Base-by-base conservation (phyloP, 2,113 vertebrate genomes). In the Genyomyrus donnyi region DNA sequence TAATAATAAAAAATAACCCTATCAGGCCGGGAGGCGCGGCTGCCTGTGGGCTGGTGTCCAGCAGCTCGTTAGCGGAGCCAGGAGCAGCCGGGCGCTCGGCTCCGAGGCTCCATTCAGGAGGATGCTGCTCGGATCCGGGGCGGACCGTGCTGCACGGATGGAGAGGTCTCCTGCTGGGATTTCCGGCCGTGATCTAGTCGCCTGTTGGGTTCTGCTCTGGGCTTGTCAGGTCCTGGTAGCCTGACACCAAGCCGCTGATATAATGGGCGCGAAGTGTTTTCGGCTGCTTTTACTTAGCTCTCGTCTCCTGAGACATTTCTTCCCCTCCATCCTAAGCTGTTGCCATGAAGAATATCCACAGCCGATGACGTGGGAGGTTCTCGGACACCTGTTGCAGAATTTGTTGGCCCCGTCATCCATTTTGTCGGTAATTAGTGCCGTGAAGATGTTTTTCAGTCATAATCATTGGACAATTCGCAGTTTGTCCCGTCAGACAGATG, bases 1-100 rank as follows among this genome's bases (percentile, higher is more conserved):
- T 53, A 53, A 53, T 21, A 53, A 1, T 35, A 19, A 70, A 58
- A 85, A 70, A 87, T 19, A 1, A 45, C 0, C 1, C 21, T 2
- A 46, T 21, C 46, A 88, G 31, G 87, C 84, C 3, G 5, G 74
- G 74, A 87, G 19, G 0, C 8, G 88, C 84, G n/a, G 62, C 9
- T 66, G 31, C 39, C 1, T 46, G n/a, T 5, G 9, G 45, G 56
- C 90, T 89, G 56, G 90, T 88, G 90, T 90, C 31, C 74, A 42
- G 74, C 35, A 13, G 74, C 31, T 42, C 6, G 74, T 80, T 80
- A 80, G 74, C 31, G 13, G 31, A 91, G 42, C 46, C 45, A 27
- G 24, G 27, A 27, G 48, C 15, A 45, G 87, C 66, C 53, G 45
- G 56, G 35, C 6, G 46, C 31, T 27, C 21, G 11, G 13, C 66